These are phyloP conservation scores for Ectropis crepuscularia DNA, from an alignment of 2,888 invertebrate species.

Conservation along the genomic window DNA sequence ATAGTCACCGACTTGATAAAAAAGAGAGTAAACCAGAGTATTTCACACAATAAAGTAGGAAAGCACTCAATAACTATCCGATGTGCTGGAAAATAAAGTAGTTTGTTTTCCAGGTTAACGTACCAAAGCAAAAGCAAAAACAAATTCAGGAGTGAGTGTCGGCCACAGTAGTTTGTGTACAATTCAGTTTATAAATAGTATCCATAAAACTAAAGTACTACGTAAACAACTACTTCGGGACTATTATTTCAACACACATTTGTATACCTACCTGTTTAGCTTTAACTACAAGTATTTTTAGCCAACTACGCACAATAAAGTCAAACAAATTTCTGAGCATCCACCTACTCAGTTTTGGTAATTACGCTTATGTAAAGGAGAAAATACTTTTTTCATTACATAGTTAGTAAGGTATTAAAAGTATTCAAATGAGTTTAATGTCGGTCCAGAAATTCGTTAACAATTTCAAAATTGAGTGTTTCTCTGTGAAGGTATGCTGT, in stretches of 20 bases:
- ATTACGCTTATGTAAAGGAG: conserved; percentile 33
- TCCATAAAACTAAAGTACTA: conserved; percentile 4
- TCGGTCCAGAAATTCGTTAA: conserved; percentile 3
- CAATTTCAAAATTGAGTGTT: background rate
- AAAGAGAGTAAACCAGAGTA: conserved; percentile 6
- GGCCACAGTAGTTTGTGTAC: conserved; percentile 8
- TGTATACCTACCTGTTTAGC: conserved; percentile 31
- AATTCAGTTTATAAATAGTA: conserved; percentile 13
- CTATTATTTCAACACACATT: conserved; percentile 28
- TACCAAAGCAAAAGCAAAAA: conserved; percentile 8
- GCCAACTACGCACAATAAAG: conserved; percentile 38
- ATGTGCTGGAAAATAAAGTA: conserved; percentile 3
- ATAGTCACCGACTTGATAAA: background rate
- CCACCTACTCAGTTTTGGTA: conserved; percentile 34
- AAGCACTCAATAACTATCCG: background rate
- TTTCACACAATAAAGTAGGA: conserved; percentile 13
- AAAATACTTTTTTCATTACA: conserved; percentile 4
- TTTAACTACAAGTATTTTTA: conserved; percentile 38
- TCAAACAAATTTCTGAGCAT: conserved; percentile 31
- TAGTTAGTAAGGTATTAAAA: conserved; percentile 13
- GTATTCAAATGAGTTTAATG: conserved; percentile 8
- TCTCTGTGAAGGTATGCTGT: no score
- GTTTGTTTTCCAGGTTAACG: conserved; percentile 17
- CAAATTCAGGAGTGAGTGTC: background rate
- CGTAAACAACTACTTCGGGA: conserved; percentile 13